These are phyloP conservation scores for Erebia ligea DNA, from an alignment of 2,888 invertebrate species.

Conservation along the genomic window DNA sequence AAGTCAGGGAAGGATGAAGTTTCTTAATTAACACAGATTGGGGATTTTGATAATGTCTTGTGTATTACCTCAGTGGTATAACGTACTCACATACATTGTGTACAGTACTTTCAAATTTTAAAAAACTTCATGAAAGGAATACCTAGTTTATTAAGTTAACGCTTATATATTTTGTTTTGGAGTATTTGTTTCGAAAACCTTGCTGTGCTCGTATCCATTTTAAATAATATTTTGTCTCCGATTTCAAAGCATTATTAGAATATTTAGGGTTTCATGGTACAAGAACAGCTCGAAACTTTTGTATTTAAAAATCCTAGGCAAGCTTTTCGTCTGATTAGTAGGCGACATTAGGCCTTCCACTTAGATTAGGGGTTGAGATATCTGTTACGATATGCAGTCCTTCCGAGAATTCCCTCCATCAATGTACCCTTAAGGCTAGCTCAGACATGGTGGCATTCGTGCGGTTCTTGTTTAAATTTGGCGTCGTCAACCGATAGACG, in stretches of 20 bases:
- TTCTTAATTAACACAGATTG: slow-evolving; percentile 24
- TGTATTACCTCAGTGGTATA: neutral
- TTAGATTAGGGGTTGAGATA: neutral
- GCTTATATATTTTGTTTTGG: too few relatives aligned
- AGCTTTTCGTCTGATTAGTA: neutral
- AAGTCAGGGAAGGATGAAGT: slow-evolving; percentile 23
- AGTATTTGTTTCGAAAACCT: too few relatives aligned
- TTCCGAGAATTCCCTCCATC: neutral
- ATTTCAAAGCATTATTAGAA: neutral
- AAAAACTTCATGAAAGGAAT: too few relatives aligned
- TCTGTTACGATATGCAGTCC: neutral
- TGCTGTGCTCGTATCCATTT: too few relatives aligned
- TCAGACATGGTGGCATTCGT: neutral
- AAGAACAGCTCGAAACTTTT: neutral
- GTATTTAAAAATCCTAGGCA: neutral
- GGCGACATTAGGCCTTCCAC: neutral
- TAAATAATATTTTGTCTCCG: too few relatives aligned
- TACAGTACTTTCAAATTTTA: too few relatives aligned
- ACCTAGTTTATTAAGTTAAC: too few relatives aligned
- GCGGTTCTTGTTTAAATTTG: neutral
- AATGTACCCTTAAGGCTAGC: neutral
- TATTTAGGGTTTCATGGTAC: neutral
- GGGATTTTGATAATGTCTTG: slow-evolving; percentile 10
- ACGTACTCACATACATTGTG: too few relatives aligned
- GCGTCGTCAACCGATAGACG: neutral